Percentiles rank a stretch among this genome's conserved stretches.
Evolutionary conservation across 2,113 vertebrate genomes (phyloP).

Genomic region (Xenus cinereus): DNA sequence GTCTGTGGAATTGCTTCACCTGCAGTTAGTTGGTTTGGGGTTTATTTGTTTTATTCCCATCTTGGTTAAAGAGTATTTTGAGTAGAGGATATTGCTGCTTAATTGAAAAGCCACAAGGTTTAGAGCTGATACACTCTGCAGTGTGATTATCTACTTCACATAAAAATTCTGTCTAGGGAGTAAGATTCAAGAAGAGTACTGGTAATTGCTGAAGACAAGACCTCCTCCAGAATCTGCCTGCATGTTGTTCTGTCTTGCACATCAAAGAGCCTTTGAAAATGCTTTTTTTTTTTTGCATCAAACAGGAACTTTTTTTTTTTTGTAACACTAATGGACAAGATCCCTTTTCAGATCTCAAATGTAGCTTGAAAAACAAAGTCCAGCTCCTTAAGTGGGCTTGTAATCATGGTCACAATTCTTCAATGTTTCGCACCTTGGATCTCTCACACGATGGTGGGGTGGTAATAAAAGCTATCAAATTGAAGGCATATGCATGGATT

Average conservation of each 20-base stretch:
- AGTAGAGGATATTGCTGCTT: neutral
- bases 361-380: neutral
- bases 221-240: conserved; percentile 12
- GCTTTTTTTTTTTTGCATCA: conserved; percentile 40
- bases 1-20: neutral
- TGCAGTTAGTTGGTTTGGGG: neutral
- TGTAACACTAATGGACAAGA: neutral
- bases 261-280: conserved; percentile 45
- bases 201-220: neutral
- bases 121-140: neutral
- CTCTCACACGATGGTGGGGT: neutral
- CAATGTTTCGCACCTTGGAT: neutral
- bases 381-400: neutral
- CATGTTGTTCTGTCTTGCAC: neutral
- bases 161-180: neutral
- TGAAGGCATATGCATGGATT: neutral
- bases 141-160: neutral
- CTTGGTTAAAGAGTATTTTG: neutral
- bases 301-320: neutral
- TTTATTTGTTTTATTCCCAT: neutral
- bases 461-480: neutral
- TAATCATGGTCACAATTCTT: neutral
- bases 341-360: neutral
- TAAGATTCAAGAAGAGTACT: neutral
- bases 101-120: conserved; percentile 8